These are phyloP conservation scores for Aphrophora alni DNA, from an alignment of 2,888 invertebrate genomes.

Conservation along the genomic window DNA sequence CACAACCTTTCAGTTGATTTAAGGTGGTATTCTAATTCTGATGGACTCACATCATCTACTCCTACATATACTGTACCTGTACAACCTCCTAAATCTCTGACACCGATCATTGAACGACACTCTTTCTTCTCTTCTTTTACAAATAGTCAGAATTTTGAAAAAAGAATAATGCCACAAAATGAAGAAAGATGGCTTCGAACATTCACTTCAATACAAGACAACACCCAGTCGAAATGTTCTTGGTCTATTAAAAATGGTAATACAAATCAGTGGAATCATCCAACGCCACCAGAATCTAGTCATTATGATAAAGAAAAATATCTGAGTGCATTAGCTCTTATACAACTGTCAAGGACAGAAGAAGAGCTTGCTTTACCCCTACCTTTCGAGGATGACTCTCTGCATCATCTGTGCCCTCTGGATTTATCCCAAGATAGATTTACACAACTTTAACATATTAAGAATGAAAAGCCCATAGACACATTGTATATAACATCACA, in stretches of 20 bases:
- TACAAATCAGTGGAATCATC: background rate
- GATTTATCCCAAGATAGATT: background rate
- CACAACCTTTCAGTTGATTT: background rate
- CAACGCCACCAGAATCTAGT: background rate
- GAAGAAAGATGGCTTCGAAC: background rate
- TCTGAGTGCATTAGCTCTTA: background rate
- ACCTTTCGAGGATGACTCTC: conserved; percentile 20
- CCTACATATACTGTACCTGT: background rate
- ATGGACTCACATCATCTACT: background rate
- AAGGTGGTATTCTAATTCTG: background rate
- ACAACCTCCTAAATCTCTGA: background rate
- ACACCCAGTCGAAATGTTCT: no score
- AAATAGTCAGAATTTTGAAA: background rate
- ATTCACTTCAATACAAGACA: no score
- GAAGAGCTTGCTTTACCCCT: conserved; percentile 28
- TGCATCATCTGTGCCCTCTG: background rate
- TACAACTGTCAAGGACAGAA: background rate
- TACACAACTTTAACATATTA: background rate
- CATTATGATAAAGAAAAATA: background rate
- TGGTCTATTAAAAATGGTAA: background rate
- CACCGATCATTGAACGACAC: background rate
- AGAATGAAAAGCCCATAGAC: background rate
- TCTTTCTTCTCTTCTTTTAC: background rate
- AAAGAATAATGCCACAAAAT: background rate
- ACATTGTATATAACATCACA: background rate